Base-by-base conservation (phyloP, 2,113 vertebrate species). In the Puntigrus tetrazona region DNA sequence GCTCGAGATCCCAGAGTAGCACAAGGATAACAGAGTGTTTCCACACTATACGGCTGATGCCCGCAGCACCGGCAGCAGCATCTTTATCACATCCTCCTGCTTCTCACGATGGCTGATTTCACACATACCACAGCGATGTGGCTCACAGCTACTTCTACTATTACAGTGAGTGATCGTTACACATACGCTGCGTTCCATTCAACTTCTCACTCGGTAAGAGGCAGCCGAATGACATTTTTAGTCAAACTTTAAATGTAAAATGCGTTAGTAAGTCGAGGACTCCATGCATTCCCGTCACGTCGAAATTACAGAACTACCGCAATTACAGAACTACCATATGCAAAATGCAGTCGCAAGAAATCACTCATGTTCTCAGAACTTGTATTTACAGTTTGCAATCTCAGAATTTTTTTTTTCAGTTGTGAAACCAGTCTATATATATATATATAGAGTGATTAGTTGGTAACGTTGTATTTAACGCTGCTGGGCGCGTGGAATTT, bases 61-160 rank as follows among this genome's bases (percentile, higher is more conserved):
- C 70, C 41, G 41, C 6, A 61, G 61, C 57, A 65, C 29, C 14
- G 29, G 29, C 20, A 25, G 82, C 25, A 22, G 36, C 27, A 67
- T 34, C 73, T 47, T 50, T 59, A 75, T 50, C 81, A 83, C 76
- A 78, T 59, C 76, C 52, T 59, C 72, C 72, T 50, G 72, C 27
- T 36, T 75, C 38, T 63, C 72, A 29, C 29, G 50, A 45, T 27
- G 82, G 55, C 82, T 61, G 69, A 29, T 52, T 74, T 45, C 76
- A 43, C 76, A 61, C n/a, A 78, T 78, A 41, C 76, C 16, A 14
- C 76, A 43, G 13, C 7, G n/a, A 29, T 25, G 59, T 43, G 76
- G n/a, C 76, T 78, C n/a, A 27, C 55, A 61, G 52, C 76, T 43
- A 61, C 13, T 38, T 13, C 16, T 38, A 61, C 55, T 78, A 77